Evolutionary conservation across 2,888 invertebrate species (phyloP), one percentile per base, ranked within the genome.

Genomic region (Cosmia pyralina): DNA sequence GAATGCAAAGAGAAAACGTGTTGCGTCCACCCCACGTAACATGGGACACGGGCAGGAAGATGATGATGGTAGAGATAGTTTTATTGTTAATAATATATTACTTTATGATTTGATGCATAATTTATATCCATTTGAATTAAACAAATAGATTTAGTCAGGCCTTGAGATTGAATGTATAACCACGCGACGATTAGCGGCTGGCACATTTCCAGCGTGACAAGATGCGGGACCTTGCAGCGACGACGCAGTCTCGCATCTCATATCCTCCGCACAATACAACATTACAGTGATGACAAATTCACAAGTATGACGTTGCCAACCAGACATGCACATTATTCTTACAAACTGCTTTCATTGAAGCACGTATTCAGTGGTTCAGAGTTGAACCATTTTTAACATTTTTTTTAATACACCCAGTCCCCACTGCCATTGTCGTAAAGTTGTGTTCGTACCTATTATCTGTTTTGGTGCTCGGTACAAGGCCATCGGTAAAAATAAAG

Each of bases 141-240:
- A 60, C 13, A 41, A 65, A 77, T 74, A 59, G 53, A 72, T 76
- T 73, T 69, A 65, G 55, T 74, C 52, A 58, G 85, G 76, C 86
- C 81, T 84, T 70, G 83, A 88, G 89, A 92, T 91, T 93, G 91
- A 94, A 93, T 92, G 88, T 90, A 92, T 92, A 92, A 90, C 90
- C 90, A 89, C 89, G 90, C 91, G 91, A 88, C 92, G 92, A 94
- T 94, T 94, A 95, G 91, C 86, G 85, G 83, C 91, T 95, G 95
- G 95, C 95, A 92, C 68, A 55, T 70, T 48, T 93, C 95, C 95
- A 95, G 81, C 34, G 46, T 75, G 75, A 69, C 72, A 78, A 85
- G 86, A 78, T 85, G 84, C 83, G 88, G 84, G 85, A 84, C 88
- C 89, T 90, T 90, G 88, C 88, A 87, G 81, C 84, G 88, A 87